phyloP scores from a whole-genome alignment of 2,888 invertebrate genomes.

The Orgyia antiqua region DNA sequence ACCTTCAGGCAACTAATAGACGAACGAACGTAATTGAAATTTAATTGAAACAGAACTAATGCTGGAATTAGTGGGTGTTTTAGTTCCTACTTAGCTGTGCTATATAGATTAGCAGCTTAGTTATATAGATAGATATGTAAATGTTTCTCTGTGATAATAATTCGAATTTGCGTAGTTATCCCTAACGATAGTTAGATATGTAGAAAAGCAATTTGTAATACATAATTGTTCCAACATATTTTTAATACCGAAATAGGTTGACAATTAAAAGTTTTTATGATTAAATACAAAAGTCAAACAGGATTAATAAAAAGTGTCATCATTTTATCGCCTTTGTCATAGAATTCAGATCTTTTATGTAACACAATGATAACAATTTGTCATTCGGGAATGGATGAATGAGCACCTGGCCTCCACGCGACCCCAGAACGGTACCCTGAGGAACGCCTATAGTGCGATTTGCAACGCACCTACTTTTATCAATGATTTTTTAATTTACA shows the following conservation, averaged over 20 bases:
- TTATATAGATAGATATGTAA: too few relatives aligned
- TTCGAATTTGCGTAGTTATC: too few relatives aligned
- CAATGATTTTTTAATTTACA: conserved; percentile 73
- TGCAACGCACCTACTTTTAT: conserved; percentile 66
- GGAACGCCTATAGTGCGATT: conserved; percentile 41
- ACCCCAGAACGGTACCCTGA: conserved; percentile 39
- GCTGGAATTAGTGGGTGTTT: neutral
- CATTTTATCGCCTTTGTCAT: conserved; percentile 50
- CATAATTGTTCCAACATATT: neutral
- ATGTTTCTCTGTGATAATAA: too few relatives aligned
- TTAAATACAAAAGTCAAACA: conserved; percentile 39
- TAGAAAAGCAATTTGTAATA: neutral
- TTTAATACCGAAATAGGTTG: neutral
- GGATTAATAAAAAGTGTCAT: conserved; percentile 45
- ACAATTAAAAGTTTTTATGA: conserved; percentile 27
- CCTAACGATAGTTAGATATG: neutral
- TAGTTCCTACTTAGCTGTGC: too few relatives aligned
- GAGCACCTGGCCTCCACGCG: conserved; percentile 67
- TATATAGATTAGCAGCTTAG: too few relatives aligned
- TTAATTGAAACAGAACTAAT: conserved; percentile 33
- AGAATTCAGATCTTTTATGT: conserved; percentile 44
- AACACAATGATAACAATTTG: conserved; percentile 74
- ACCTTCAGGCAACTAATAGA: conserved; percentile 17
- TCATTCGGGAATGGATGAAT: conserved; percentile 54
- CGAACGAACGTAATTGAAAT: conserved; percentile 28